Base-by-base conservation (phyloP, 2,113 vertebrate species). In the Solea solea region DNA sequence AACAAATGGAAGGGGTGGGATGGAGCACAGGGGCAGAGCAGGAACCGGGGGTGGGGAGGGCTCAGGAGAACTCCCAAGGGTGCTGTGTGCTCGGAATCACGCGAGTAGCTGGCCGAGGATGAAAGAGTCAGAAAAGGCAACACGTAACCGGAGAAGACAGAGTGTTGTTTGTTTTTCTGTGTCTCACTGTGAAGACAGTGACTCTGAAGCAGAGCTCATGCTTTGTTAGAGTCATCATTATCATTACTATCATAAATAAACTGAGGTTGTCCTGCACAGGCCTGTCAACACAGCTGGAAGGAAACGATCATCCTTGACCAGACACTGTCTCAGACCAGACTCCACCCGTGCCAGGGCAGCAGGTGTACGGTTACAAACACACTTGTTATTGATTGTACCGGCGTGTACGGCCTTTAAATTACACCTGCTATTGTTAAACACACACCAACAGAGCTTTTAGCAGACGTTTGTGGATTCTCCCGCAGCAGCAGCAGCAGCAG, bases 1-100 rank as follows among this genome's bases (percentile, higher is more conserved):
- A 86, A 91, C 89, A 89, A 88, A 92, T 90, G 89, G 79, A 87
- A 77, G 55, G 21, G 68, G 86, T 86, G 62, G 66, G 89, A 84
- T 79, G 78, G 62, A 70, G 74, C 53, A 12, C 78, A 62, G 78
- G 80, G 76, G 82, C 61, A 80, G 84, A 76, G 76, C 77, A 64
- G 83, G 73, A 84, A 58, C 66, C 15, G 5, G 51, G n/a, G 27
- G 54, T 57, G 50, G 10, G 40, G 41, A 7, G 40, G 40, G 54
- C 21, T 21, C 21, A 16, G 55, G 8, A 16, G 46, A 3, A 7
- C 48, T 89, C 89, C 90, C 91, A 58, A 34, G 90, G 88, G 91
- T 46, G 77, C 85, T 64, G 27, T 81, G 84, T 82, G 86, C 82
- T 81, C 49, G 51, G 82, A 87, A 89, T 89, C 90, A 89, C 82